Base-by-base conservation (phyloP, 2,888 invertebrate species). In the Lycia hirtaria region DNA sequence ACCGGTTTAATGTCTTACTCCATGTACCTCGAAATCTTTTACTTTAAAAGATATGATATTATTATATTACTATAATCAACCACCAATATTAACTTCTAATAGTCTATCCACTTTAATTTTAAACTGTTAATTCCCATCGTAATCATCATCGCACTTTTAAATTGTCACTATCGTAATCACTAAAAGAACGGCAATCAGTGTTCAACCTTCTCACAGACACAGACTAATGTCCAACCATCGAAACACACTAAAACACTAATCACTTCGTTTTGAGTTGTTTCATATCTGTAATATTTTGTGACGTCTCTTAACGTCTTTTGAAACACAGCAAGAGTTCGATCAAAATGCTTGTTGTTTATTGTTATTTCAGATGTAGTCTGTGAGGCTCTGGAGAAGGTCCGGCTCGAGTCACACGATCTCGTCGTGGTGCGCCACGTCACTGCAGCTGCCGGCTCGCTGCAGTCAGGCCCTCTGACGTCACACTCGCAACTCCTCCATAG, bases 401-500 rank as follows among this genome's bases (percentile, higher is more conserved):
- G 90, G 92, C 88, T 85, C 85, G 75, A 88, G 89, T 92, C 92
- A 91, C 87, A 92, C 91, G 81, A 92, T 88, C 80, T 92, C 92
- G 72, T 92, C 92, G 68, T 90, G 90, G 60, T 90, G 90, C 50
- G 78, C 85, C 70, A 91, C 82, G 76, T 92, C 92, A 69, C 92
- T 87, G 90, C 92, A 92, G 82, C 92, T 92, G 80, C 89, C 92
- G 85, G 92, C 80, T 30, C 92, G 90, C 73, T 90, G 92, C 89
- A 92, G 92, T 92, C 92, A 92, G 81, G 92, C 92, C 70, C 92
- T 81, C 85, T 92, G 92, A 81, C 94, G 96, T 96, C 96, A 97
- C 95, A 97, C 96, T 59, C 96, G 90, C 88, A 96, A 78, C 86
- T 96, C 96, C 89, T 97, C 96, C 96, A 96, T 96, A 68, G 94